These are phyloP conservation scores for Drosophila punjabiensis DNA, from an alignment of 1,140 invertebrate genomes.

Conservation along the genomic window DNA sequence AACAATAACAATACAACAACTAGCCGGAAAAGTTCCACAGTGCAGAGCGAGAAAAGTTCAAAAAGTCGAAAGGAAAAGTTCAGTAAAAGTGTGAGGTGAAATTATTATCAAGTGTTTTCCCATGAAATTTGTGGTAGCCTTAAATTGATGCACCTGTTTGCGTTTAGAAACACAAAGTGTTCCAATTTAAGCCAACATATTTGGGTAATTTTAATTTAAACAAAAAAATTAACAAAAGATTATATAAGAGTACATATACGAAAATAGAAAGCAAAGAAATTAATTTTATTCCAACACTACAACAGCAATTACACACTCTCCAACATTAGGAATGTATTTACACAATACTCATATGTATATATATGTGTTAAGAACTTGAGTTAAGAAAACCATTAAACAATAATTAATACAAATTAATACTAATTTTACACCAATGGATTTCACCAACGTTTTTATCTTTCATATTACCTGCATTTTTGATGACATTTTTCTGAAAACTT, in stretches of 20 bases:
- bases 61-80: constrained; percentile 54
- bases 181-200: constrained; percentile 9
- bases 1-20: constrained; percentile 9
- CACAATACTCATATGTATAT: too few species aligned
- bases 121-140: constrained; percentile 34
- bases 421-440: neutral
- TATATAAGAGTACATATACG: neutral
- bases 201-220: neutral
- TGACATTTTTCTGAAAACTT: neutral
- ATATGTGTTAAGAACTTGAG: too few species aligned
- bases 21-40: constrained; percentile 12
- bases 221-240: neutral
- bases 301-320: neutral
- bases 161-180: neutral
- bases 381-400: neutral
- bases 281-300: neutral
- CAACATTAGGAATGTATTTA: neutral
- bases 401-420: neutral
- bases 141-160: constrained; percentile 43
- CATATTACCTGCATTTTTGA: neutral
- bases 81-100: constrained; percentile 43
- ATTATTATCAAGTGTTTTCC: constrained; percentile 42
- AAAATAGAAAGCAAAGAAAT: neutral
- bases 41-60: constrained; percentile 59
- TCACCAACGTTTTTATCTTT: neutral